These are phyloP conservation scores for Nasonia giraulti DNA, from an alignment of 1,140 invertebrate genomes.

Conservation along the genomic window DNA sequence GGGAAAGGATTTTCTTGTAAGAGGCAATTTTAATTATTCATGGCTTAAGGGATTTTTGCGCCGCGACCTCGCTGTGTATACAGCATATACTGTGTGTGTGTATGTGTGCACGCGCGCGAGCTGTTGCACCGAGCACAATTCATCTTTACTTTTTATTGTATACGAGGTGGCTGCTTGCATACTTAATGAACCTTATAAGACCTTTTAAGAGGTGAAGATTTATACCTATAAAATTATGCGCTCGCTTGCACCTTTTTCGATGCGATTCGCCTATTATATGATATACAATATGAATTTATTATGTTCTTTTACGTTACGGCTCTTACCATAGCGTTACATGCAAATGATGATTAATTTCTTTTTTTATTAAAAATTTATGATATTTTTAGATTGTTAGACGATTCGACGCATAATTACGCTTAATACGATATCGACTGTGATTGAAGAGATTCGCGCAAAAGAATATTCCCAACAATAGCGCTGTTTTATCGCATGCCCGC, in stretches of 20 bases:
- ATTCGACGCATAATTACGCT: too few species aligned
- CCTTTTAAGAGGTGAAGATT: constrained; percentile 19
- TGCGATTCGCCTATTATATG: not conserved
- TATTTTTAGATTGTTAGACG: too few species aligned
- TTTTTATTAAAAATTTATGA: too few species aligned
- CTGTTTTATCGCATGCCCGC: too few species aligned
- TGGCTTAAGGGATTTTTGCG: constrained; percentile 26
- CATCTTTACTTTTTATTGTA: constrained; percentile 23
- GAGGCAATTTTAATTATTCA: constrained; percentile 49
- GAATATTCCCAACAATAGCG: not conserved
- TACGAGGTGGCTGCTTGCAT: constrained; percentile 1
- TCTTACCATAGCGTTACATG: too few species aligned
- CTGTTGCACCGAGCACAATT: not conserved
- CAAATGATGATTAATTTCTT: too few species aligned
- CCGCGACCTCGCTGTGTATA: not conserved
- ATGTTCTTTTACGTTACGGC: not conserved
- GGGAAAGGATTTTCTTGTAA: constrained; percentile 42
- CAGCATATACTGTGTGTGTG: not conserved
- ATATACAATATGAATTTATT: not conserved
- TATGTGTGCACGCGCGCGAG: not conserved
- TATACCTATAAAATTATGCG: not conserved
- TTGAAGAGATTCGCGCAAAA: too few species aligned
- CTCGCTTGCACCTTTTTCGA: not conserved
- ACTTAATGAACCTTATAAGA: constrained; percentile 20
- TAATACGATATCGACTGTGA: too few species aligned